Conservation (phyloP, 2,113 vertebrate species). For the Petaurus breviceps region DNA sequence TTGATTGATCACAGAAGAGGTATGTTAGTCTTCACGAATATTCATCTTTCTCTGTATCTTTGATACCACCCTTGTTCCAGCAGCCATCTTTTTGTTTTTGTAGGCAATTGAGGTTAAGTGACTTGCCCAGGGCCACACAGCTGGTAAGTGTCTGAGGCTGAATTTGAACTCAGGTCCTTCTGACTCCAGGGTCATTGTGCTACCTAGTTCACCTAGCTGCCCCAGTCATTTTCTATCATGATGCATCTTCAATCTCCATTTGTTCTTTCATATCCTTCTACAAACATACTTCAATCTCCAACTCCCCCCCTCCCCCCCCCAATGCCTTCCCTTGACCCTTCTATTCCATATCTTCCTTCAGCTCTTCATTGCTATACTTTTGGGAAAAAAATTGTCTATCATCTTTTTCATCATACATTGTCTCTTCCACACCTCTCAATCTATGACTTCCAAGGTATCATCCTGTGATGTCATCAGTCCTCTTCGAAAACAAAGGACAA, state of each 20-base stretch:
- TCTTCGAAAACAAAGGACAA: neutral
- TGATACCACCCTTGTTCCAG: neutral
- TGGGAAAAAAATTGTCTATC: neutral
- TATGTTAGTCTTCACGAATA: neutral
- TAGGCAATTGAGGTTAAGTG: neutral
- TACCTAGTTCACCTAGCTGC: too few relatives aligned
- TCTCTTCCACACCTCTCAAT: neutral
- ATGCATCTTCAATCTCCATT: neutral
- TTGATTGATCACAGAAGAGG: neutral
- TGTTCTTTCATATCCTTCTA: neutral
- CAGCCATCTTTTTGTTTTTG: neutral
- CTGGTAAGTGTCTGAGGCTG: neutral
- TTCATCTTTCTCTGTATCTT: neutral
- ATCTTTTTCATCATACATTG: neutral
- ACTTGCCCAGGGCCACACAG: neutral
- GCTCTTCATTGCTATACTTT: too few relatives aligned
- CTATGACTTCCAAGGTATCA: neutral
- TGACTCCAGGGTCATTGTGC: too few relatives aligned
- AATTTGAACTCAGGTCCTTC: too few relatives aligned
- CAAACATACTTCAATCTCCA: neutral
- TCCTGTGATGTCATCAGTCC: neutral
- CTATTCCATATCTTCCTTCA: too few relatives aligned
- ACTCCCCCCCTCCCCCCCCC: too few relatives aligned
- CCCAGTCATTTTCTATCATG: too few relatives aligned
- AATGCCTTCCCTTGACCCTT: neutral